Evolutionary conservation across 2,113 vertebrate species (phyloP).

Genomic region (Onychostoma macrolepis): DNA sequence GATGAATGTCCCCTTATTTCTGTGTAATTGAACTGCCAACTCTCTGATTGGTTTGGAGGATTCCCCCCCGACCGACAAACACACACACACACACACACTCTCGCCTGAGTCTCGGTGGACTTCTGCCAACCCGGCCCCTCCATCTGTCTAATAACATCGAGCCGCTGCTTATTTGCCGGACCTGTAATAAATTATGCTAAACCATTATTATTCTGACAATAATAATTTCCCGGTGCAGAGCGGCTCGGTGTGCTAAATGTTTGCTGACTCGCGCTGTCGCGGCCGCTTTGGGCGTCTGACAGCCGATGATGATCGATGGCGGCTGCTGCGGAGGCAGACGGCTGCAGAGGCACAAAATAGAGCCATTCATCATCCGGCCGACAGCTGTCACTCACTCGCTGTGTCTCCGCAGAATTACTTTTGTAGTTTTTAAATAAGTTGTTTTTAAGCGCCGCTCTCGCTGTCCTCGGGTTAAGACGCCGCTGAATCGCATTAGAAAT

Average conservation of each 20-base stretch:
- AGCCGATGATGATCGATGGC: slow-evolving; percentile 99
- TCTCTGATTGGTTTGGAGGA: slow-evolving; percentile 99
- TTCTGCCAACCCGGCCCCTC: slow-evolving; percentile 99
- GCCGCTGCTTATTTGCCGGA: slow-evolving; percentile 99
- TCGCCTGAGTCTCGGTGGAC: slow-evolving; percentile 94
- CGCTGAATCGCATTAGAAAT: slow-evolving; percentile 86
- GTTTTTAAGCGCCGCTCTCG: slow-evolving; percentile 94
- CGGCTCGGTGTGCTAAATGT: slow-evolving; percentile 99
- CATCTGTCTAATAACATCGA: slow-evolving; percentile 99
- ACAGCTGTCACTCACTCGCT: slow-evolving; percentile 99
- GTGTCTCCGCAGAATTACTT: slow-evolving; percentile 92
- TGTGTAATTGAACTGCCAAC: slow-evolving; percentile 99
- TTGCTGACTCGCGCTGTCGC: slow-evolving; percentile 99
- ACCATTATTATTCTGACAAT: slow-evolving; percentile 99
- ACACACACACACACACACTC: background rate
- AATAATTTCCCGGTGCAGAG: slow-evolving; percentile 99
- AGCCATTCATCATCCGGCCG: slow-evolving; percentile 99
- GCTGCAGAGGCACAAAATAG: slow-evolving; percentile 99
- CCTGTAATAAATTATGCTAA: slow-evolving; percentile 99
- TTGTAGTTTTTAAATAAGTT: slow-evolving; percentile 98
- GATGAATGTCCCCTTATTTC: slow-evolving; percentile 99
- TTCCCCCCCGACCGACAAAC: slow-evolving; percentile 73
- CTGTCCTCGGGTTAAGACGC: slow-evolving; percentile 79
- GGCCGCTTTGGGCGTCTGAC: slow-evolving; percentile 97
- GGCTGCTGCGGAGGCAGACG: slow-evolving; percentile 94